Evolutionary conservation across 1,140 invertebrate species (phyloP).

Genomic region (Laodelphax striatellus): DNA sequence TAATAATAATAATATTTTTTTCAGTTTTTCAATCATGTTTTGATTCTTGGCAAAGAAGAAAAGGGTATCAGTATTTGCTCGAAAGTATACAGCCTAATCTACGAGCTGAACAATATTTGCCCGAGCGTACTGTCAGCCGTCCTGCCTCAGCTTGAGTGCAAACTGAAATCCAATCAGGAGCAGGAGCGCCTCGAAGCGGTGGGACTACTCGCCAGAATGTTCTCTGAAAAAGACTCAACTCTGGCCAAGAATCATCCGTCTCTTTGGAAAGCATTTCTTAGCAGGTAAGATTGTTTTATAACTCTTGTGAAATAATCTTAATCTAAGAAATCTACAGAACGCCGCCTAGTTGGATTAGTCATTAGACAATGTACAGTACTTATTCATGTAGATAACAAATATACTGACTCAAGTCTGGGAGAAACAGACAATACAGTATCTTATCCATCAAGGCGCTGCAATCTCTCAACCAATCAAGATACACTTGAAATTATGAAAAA

Average conservation of each 20-base stretch:
- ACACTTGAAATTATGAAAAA: too few species aligned
- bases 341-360: too few species aligned
- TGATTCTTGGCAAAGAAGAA: conserved; percentile 85
- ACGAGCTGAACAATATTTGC: conserved; percentile 91
- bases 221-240: conserved; percentile 86
- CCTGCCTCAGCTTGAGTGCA: conserved; percentile 88
- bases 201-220: conserved; percentile 87
- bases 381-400: too few species aligned
- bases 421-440: too few species aligned
- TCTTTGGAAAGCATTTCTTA: conserved; percentile 80
- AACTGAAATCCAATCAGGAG: conserved; percentile 48
- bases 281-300: conserved; percentile 36
- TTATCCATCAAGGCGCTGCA: too few species aligned
- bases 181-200: conserved; percentile 61
- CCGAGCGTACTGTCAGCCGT: conserved; percentile 77
- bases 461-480: too few species aligned
- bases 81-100: conserved; percentile 92
- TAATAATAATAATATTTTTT: too few species aligned
- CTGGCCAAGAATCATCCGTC: conserved; percentile 74
- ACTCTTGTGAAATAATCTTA: too few species aligned
- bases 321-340: too few species aligned
- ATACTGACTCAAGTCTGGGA: too few species aligned
- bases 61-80: conserved; percentile 62
- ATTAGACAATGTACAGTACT: too few species aligned
- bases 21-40: conserved; percentile 90